Base-by-base conservation (phyloP, 2,888 invertebrate genomes). In the Acanthopleura granulata region DNA sequence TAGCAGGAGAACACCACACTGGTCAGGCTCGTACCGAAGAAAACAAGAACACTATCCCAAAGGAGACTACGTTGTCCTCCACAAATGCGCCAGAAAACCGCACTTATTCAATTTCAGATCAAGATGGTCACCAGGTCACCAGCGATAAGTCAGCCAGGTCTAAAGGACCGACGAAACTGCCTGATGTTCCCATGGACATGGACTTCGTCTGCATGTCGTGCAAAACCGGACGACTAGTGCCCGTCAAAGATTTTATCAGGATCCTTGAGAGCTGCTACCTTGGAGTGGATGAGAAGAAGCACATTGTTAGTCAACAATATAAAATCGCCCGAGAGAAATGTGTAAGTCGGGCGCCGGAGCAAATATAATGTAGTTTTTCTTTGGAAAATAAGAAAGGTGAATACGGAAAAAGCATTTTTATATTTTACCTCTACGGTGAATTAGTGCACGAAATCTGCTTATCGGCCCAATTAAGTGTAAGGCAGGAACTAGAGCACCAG, bases 311-410 rank as follows among this genome's bases (percentile, higher is more conserved):
- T 6, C 18, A 66, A 66, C 66, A 66, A 25, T 66, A 66, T 27
- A 27, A 3, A 22, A 66, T 66, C 66, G 66, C 66, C 29, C 6
- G 66, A 27, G 66, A 66, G 66, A 66, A 66, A 66, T 66, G 66
- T 25, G 66, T 66, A 27, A 66, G 66, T 66, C 15, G 12, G 40
- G 4, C 40, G 4, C 40, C 3, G 9, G 40, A 40, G 40, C 40
- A 40, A 40, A 40, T 40, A 40, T 9, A 40, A 40, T 40, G 3
- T 40, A 40, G 9, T 40, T 3, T 40, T 40, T 40, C 40, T 40
- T 9, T 40, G 40, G 40, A 40, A 40, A 40, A 40, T 40, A 40
- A 6, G 40, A 40, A 6, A 40, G 40, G 4, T 40, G 4, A 40
- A 40, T 6, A 40, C 9, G 9, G n/a, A n/a, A n/a, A n/a, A n/a